Evolutionary conservation across 2,113 vertebrate species (phyloP).

Genomic region (Aramus guarauna): DNA sequence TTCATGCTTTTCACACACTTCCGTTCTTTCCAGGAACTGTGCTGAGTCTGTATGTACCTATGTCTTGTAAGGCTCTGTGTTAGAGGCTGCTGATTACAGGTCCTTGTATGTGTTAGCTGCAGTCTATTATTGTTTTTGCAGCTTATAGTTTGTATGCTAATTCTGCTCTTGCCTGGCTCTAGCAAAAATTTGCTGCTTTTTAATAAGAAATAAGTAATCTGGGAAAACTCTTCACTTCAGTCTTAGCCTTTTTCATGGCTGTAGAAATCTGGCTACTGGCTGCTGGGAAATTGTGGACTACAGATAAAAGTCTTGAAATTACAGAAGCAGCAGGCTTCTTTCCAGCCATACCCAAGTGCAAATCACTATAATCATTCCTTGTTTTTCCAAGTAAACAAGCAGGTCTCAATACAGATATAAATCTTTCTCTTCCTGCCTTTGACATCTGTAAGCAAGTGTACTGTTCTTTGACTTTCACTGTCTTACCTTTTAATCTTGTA

Average conservation of each 20-base stretch:
- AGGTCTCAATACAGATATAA: neutral
- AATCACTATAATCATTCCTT: neutral
- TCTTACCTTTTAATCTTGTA: neutral
- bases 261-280: neutral
- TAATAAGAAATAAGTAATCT: neutral
- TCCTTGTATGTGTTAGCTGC: neutral
- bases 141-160: neutral
- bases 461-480: neutral
- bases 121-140: neutral
- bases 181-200: neutral
- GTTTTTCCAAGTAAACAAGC: neutral
- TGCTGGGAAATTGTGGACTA: neutral
- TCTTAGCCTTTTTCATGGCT: neutral
- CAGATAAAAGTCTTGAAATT: neutral
- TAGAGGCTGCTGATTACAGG: neutral
- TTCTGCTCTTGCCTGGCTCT: neutral
- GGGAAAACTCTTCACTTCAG: neutral
- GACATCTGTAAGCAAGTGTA: neutral
- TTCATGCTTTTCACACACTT: neutral
- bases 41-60: neutral
- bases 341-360: neutral
- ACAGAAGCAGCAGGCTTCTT: neutral
- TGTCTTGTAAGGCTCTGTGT: fast-evolving
- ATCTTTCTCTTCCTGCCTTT: neutral
- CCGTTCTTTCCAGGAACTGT: neutral